Conservation (phyloP, 2,888 invertebrate species). For the Cryptosula pallasiana region DNA sequence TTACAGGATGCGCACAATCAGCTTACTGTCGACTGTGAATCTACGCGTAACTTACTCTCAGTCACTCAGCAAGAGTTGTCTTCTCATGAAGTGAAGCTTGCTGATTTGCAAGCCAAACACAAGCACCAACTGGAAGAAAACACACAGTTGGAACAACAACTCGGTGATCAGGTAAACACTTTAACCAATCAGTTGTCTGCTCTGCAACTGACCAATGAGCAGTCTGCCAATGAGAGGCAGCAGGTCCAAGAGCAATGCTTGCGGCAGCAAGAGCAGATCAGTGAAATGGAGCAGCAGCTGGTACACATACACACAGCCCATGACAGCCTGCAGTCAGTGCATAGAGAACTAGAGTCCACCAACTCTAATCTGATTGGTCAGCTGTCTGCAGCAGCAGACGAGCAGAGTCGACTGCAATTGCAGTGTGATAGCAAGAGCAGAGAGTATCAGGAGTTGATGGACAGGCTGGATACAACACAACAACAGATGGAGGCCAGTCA, state of each 20-base stretch:
- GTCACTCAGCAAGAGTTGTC: not conserved
- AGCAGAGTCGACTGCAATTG: not conserved
- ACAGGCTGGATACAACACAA: not conserved
- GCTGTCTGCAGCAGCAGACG: not conserved
- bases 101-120: not conserved
- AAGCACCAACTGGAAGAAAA: not conserved
- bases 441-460: not conserved
- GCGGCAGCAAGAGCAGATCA: not conserved
- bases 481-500: not conserved
- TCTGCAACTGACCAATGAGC: not conserved
- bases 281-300: conserved; percentile 15
- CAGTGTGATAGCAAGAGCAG: not conserved
- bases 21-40: no score
- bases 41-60: no score
- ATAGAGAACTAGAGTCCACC: not conserved
- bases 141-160: not conserved
- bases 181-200: not conserved
- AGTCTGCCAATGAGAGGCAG: not conserved
- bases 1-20: no score
- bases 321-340: not conserved
- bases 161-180: not conserved
- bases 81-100: not conserved
- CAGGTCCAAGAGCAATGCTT: not conserved
- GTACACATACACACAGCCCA: conserved; percentile 17
- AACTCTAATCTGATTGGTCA: no score